Percentiles rank a stretch among this genome's conserved stretches.
phyloP scores from a whole-genome alignment of 1,140 invertebrate species.

The Helicoverpa zea region DNA sequence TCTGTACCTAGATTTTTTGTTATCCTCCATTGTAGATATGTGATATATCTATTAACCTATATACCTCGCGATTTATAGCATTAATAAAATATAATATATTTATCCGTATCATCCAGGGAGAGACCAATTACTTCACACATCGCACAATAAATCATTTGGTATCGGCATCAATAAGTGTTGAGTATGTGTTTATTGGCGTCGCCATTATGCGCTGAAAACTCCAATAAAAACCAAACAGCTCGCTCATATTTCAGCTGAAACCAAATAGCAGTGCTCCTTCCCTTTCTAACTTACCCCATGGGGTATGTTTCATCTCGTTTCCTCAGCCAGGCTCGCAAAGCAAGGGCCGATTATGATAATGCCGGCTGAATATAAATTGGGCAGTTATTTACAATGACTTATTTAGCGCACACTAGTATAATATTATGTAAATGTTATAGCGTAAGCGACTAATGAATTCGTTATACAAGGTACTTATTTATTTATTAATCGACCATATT shows the following conservation, averaged over 20 bases:
- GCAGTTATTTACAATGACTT: constrained; percentile 80
- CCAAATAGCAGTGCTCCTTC: constrained; percentile 56
- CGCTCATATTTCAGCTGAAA: constrained; percentile 64
- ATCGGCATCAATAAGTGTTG: background rate
- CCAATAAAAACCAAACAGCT: constrained; percentile 76
- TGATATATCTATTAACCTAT: too few species aligned
- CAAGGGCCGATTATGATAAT: constrained; percentile 75
- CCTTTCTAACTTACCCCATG: constrained; percentile 38
- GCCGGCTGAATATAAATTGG: constrained; percentile 79
- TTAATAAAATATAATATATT: too few species aligned
- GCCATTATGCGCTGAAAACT: constrained; percentile 59
- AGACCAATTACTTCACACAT: background rate
- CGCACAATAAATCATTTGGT: background rate
- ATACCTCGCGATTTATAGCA: too few species aligned
- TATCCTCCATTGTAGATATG: too few species aligned
- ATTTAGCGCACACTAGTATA: constrained; percentile 72
- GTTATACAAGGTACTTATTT: constrained; percentile 45
- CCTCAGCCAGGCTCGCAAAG: constrained; percentile 47
- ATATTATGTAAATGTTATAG: constrained; percentile 80
- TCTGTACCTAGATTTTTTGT: too few species aligned
- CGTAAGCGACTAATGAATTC: constrained; percentile 50
- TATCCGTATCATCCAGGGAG: too few species aligned
- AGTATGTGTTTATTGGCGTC: constrained; percentile 14
- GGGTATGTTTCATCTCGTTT: constrained; percentile 47
- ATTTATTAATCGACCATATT: constrained; percentile 24